Base-by-base conservation (phyloP, 2,888 invertebrate genomes). In the Ischnus inquisitorius region DNA sequence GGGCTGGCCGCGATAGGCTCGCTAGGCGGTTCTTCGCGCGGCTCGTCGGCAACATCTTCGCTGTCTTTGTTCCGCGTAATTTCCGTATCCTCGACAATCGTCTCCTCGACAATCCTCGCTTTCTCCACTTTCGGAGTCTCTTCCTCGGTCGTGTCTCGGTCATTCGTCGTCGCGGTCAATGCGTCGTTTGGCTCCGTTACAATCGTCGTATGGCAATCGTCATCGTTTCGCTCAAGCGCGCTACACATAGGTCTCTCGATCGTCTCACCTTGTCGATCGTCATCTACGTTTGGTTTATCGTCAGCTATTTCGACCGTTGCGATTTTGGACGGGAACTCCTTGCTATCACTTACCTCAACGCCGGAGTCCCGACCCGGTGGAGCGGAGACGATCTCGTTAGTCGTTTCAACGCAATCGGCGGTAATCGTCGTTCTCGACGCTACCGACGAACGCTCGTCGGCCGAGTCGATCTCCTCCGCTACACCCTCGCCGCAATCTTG, bases 261-360 rank as follows among this genome's bases (percentile, higher is more conserved):
- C 82, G 79, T 79, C 82, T 87, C 86, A 82, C 68, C 90, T 88
- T 90, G 91, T 89, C 88, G 91, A 92, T 74, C 84, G 79, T 79
- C 65, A 84, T 93, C 93, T 93, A 93, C 91, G 92, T 93, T 92
- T 93, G 91, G 91, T 92, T 93, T 92, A 92, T 90, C 93, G 90
- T 93, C 93, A 93, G 93, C 93, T 92, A 93, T 92, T 91, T 93
- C 90, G 92, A 92, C 92, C 89, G 92, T 91, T 89, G 93, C 91
- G 91, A 91, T 91, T 92, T 93, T 92, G 89, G 93, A 90, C 93
- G 91, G 93, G 92, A 91, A 90, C 91, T 93, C 93, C 93, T 93
- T 93, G 91, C 91, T 90, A 93, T 93, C 93, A 93, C 93, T 93
- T 93, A 93, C 93, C 93, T 93, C 93, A 92, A 92, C 91, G 87